Percentiles rank a stretch among this genome's conserved stretches.
phyloP scores from a whole-genome alignment of 2,113 vertebrate genomes.

The Sander lucioperca region DNA sequence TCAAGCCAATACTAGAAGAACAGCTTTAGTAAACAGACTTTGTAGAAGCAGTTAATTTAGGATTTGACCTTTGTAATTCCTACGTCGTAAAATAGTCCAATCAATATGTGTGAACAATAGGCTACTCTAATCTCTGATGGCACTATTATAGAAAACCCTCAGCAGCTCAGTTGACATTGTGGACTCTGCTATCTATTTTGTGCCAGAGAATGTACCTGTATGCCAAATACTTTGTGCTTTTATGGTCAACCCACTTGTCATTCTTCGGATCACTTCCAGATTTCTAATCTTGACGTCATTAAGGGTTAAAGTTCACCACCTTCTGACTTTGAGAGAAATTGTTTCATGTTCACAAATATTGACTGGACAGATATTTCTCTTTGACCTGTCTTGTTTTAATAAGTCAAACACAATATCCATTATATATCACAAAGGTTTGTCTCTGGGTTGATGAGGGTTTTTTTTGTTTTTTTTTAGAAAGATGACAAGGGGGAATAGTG shows the following conservation, averaged over 20 bases:
- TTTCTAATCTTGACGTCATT: conserved; percentile 5
- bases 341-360: conserved; percentile 37
- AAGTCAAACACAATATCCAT: conserved; percentile 1
- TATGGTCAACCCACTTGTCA: background rate
- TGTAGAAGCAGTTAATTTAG: background rate
- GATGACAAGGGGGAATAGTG: background rate
- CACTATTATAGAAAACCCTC: background rate
- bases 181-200: background rate
- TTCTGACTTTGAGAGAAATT: conserved; percentile 7
- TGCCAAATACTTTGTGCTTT: background rate
- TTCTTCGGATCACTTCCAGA: background rate
- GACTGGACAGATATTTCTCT: background rate
- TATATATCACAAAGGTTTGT: background rate
- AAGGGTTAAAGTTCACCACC: background rate
- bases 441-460: background rate
- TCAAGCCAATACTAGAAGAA: background rate
- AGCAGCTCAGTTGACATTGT: background rate
- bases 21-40: background rate
- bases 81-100: background rate
- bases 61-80: conserved; percentile 9
- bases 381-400: background rate
- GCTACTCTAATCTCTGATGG: background rate
- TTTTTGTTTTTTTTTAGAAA: background rate
- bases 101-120: background rate
- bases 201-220: conserved; percentile 1